Base-by-base conservation (phyloP, 2,797 vertebrate species). In the Lacerta bilineata region DNA sequence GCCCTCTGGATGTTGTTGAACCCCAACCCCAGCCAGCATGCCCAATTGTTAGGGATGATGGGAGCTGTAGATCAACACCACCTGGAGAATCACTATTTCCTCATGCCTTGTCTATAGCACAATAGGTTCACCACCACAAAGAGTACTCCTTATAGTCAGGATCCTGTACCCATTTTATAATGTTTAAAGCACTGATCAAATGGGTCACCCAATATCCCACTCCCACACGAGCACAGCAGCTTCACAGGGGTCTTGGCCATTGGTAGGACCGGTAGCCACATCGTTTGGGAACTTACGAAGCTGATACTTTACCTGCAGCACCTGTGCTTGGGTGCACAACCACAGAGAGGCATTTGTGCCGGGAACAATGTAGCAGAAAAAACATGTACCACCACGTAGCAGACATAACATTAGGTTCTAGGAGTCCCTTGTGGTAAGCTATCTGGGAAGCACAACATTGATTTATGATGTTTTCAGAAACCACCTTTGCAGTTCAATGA, bases 381-480 rank as follows among this genome's bases (percentile, higher is more conserved):
- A 83, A 23, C 33, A 59, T 39, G 27, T 55, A 11, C 46, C 25
- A 33, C 13, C n/a, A 39, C 36, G 43, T 55, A 79, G 46, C n/a
- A 79, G 64, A 71, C 23, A 27, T 72, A 61, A 72, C 25, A 41
- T 77, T 39, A 77, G 2, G 17, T 8, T 68, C 27, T 86, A 69
- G 29, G 77, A 50, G 18, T 75, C 0, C 41, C 1, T 71, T 15
- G 17, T 89, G 87, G 74, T 61, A 85, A 90, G 90, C 33, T 64
- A 80, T 20, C 55, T 78, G 1, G 3, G 75, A 85, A 39, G 13
- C 75, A 25, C 3, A 79, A 4, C 55, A 1, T 36, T 88, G n/a
- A 71, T 59, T 91, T 33, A 55, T 86, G 55, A 36, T 87, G 2
- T 55, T 92, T 90, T 50, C 77, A 79, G 66, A 86, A 83, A 46